Evolutionary conservation across 2,797 vertebrate genomes (phyloP).

Genomic region (Micromesistius poutassou): DNA sequence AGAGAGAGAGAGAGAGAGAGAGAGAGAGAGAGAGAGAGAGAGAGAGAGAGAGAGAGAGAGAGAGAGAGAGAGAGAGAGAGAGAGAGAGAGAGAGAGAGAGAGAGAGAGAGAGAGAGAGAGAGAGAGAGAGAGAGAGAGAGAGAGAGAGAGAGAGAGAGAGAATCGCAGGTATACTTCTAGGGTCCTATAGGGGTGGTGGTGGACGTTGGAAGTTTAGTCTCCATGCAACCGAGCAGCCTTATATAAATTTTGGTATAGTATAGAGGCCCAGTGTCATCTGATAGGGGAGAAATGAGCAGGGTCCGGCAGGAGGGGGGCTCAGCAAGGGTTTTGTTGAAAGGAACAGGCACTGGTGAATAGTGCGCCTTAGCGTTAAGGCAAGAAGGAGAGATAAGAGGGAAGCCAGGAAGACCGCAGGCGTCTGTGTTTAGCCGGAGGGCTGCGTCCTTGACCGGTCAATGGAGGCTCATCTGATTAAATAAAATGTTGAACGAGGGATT

Average conservation of each 20-base stretch:
- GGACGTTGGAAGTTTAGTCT: conserved; percentile 26
- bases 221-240: conserved; percentile 61
- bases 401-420: conserved; percentile 41
- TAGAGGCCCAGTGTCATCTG: conserved; percentile 66
- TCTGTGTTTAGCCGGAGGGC: conserved; percentile 41
- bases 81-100: conserved; percentile 3
- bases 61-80: too few relatives aligned
- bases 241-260: conserved; percentile 60
- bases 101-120: conserved; percentile 24
- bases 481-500: conserved; percentile 47
- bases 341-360: conserved; percentile 27
- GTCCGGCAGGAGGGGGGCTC: conserved; percentile 19
- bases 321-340: neutral
- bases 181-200: neutral
- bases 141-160: neutral
- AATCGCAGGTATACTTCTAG: neutral
- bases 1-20: conserved; percentile 26
- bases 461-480: conserved; percentile 61
- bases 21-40: too few relatives aligned
- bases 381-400: conserved; percentile 46
- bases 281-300: conserved; percentile 48
- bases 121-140: neutral
- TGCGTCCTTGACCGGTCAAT: conserved; percentile 28
- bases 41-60: too few relatives aligned
- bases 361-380: conserved; percentile 34